These are phyloP conservation scores for Heliconius eleuchia DNA, from an alignment of 1,140 invertebrate species.

Conservation along the genomic window DNA sequence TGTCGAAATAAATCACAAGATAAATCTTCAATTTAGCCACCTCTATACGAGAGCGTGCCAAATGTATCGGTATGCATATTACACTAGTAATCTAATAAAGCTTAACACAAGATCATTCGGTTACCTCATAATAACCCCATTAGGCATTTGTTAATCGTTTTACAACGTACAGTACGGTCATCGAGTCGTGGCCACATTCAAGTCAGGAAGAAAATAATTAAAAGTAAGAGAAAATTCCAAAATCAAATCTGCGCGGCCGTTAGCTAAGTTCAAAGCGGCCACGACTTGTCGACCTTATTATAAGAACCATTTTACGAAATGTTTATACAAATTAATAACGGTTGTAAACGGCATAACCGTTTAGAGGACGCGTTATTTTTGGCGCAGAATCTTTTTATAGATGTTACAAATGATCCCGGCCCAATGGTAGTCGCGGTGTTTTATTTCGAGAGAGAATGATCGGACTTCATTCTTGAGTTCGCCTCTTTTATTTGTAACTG, in stretches of 20 bases:
- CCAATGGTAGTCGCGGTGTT: conserved; percentile 17
- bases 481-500: background rate
- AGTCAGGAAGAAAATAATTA: too few relatives aligned
- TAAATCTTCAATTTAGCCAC: background rate
- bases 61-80: background rate
- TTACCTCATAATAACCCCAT: conserved; percentile 6
- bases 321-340: conserved; percentile 40
- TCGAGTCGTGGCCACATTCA: too few relatives aligned
- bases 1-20: conserved; percentile 1
- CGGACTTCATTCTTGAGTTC: conserved; percentile 5
- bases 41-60: background rate
- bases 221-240: too few relatives aligned
- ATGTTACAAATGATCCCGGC: conserved; percentile 33
- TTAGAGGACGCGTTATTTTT: conserved; percentile 43
- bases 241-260: too few relatives aligned
- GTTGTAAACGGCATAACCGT: conserved; percentile 37
- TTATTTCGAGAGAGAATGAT: conserved; percentile 22
- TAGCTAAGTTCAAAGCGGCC: too few relatives aligned
- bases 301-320: conserved; percentile 40
- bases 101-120: background rate
- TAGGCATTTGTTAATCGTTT: conserved; percentile 29
- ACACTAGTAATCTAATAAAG: conserved; percentile 1
- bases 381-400: conserved; percentile 34
- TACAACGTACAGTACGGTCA: background rate
- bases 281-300: too few relatives aligned